Evolutionary conservation across 1,140 invertebrate species (phyloP).

Genomic region (Stenopsyche tienmushanensis): DNA sequence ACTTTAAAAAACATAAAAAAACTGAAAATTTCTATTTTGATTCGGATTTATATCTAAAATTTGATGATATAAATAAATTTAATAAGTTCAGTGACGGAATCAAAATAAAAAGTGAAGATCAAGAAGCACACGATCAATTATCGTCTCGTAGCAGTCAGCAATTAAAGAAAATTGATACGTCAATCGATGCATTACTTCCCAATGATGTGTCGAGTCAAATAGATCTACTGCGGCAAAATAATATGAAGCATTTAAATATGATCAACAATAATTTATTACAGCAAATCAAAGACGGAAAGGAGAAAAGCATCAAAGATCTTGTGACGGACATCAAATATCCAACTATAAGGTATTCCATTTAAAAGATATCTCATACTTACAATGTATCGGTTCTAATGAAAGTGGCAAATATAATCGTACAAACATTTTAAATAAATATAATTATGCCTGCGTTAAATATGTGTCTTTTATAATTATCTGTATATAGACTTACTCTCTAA

Average conservation of each 20-base stretch:
- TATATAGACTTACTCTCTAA: neutral
- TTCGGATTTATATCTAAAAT: conserved; percentile 32
- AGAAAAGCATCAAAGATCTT: conserved; percentile 44
- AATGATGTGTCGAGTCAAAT: conserved; percentile 55
- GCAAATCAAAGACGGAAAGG: conserved; percentile 45
- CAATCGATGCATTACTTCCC: too few relatives aligned
- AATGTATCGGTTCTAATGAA: too few relatives aligned
- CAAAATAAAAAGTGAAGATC: too few relatives aligned
- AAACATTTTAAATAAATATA: conserved; percentile 25
- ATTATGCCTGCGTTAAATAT: conserved; percentile 21
- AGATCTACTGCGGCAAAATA: conserved; percentile 54
- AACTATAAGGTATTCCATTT: conserved; percentile 41
- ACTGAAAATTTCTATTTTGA: conserved; percentile 33
- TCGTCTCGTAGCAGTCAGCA: too few relatives aligned
- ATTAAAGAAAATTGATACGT: too few relatives aligned
- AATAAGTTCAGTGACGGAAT: neutral
- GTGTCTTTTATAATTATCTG: neutral
- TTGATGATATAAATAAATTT: conserved; percentile 2
- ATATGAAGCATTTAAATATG: conserved; percentile 54
- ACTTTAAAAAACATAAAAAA: conserved; percentile 16
- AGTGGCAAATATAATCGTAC: too few relatives aligned
- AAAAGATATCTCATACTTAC: too few relatives aligned
- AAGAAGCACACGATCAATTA: too few relatives aligned
- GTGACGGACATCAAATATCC: conserved; percentile 45
- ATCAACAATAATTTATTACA: conserved; percentile 58